phyloP scores from a whole-genome alignment of 2,888 invertebrate genomes.

The Sycophila texana region DNA sequence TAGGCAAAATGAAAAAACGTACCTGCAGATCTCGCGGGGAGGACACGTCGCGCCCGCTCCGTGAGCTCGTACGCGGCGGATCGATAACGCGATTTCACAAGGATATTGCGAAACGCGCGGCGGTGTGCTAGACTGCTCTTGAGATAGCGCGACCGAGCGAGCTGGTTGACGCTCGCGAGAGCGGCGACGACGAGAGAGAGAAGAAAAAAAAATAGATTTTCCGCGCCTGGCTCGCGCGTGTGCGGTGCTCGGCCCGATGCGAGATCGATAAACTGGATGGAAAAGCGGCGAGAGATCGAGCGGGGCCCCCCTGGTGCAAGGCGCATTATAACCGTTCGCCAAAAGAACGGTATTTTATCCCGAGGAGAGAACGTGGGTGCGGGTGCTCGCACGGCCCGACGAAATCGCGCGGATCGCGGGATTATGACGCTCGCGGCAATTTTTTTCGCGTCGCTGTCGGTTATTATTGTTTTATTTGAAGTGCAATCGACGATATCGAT shows the following conservation, averaged over 20 bases:
- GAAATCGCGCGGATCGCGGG: too few relatives aligned
- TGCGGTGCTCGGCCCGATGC: neutral
- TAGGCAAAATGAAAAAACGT: too few relatives aligned
- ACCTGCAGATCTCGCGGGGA: too few relatives aligned
- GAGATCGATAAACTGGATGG: constrained; percentile 1
- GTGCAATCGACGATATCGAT: too few relatives aligned
- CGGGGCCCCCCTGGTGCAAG: neutral
- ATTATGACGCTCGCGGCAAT: too few relatives aligned
- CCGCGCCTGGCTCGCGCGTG: neutral
- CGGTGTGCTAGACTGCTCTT: constrained; percentile 9
- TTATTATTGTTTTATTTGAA: too few relatives aligned
- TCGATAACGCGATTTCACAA: constrained; percentile 53
- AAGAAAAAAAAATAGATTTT: too few relatives aligned
- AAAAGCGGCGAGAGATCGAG: neutral
- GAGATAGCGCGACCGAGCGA: constrained; percentile 8
- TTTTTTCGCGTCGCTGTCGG: too few relatives aligned
- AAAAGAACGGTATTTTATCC: too few relatives aligned
- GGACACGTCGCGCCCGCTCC: neutral
- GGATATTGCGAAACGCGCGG: constrained; percentile 45
- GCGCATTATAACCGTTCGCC: neutral
- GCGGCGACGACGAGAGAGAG: neutral
- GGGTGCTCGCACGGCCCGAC: too few relatives aligned
- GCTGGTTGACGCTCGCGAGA: neutral
- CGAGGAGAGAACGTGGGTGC: too few relatives aligned
- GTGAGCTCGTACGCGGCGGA: constrained; percentile 10